Conservation (phyloP, 2,797 vertebrate species). For the Anguilla anguilla region DNA sequence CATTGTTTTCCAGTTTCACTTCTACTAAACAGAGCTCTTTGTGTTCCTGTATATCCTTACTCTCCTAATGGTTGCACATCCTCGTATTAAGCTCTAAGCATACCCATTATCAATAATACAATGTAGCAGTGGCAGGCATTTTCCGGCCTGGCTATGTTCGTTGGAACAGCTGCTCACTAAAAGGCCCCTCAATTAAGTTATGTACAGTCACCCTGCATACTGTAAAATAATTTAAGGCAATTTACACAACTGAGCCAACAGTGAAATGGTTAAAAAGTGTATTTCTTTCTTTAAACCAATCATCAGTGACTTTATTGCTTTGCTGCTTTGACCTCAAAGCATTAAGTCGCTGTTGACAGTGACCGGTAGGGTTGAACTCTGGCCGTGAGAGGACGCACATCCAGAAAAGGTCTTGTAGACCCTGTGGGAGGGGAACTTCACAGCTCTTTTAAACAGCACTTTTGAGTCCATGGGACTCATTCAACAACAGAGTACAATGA, state of each 20-base stretch:
- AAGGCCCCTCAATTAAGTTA: background rate
- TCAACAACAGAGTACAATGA: background rate
- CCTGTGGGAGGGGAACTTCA: too few relatives aligned
- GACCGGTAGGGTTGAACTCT: background rate
- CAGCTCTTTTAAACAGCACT: background rate
- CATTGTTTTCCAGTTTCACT: conserved; percentile 1
- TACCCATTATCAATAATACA: background rate
- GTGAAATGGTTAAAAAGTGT: background rate
- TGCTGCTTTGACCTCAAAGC: background rate
- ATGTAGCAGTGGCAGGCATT: background rate
- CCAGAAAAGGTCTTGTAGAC: background rate
- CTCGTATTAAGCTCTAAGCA: background rate
- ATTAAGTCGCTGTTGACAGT: background rate
- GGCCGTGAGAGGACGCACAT: background rate
- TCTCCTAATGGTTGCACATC: background rate
- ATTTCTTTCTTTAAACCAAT: background rate
- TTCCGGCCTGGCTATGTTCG: background rate
- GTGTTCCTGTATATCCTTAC: background rate
- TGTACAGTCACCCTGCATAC: background rate
- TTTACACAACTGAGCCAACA: background rate
- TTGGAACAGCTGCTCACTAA: background rate
- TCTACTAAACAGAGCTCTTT: background rate
- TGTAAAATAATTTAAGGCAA: background rate
- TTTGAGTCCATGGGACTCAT: background rate
- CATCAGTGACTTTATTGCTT: too few relatives aligned